Percentiles rank a stretch among this genome's conserved stretches.
Conservation (phyloP, 35 echinoderm and acorn worm genomes). For the Ophiothrix spiculata region DNA sequence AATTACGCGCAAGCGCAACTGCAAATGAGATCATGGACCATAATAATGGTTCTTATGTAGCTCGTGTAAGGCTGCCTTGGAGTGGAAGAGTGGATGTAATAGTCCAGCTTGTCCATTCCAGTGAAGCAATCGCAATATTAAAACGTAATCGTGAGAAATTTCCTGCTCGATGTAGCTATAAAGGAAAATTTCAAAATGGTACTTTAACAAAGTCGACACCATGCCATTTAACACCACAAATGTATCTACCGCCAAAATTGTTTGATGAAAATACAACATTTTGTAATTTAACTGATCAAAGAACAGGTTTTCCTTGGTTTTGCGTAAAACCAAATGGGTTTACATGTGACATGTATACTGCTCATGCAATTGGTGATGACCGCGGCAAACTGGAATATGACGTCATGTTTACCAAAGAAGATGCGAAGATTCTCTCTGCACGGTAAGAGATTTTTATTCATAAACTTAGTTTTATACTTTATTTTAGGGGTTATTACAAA, state of each 20-base stretch:
- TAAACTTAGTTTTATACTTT: no score
- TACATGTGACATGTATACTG: no score
- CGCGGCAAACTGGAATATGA: no score
- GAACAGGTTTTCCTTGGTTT: neutral
- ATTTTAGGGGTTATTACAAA: no score
- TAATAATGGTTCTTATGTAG: conserved; percentile 45
- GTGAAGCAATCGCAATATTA: conserved; percentile 34
- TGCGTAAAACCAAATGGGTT: neutral
- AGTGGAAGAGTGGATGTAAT: neutral
- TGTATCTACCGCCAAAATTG: neutral
- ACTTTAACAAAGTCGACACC: no score
- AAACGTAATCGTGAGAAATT: neutral
- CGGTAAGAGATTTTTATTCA: no score
- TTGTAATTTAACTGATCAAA: neutral
- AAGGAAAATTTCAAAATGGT: neutral
- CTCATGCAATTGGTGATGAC: no score
- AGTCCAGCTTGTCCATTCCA: conserved; percentile 45
- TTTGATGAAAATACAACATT: neutral
- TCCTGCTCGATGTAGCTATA: neutral
- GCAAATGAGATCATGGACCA: conserved; percentile 38
- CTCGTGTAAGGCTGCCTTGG: conserved; percentile 29
- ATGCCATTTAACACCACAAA: neutral
- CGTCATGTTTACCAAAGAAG: no score
- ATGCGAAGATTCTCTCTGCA: no score
- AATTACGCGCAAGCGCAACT: conserved; percentile 17